Conservation (phyloP, 2,113 vertebrate species). For the Odocoileus virginianus region DNA sequence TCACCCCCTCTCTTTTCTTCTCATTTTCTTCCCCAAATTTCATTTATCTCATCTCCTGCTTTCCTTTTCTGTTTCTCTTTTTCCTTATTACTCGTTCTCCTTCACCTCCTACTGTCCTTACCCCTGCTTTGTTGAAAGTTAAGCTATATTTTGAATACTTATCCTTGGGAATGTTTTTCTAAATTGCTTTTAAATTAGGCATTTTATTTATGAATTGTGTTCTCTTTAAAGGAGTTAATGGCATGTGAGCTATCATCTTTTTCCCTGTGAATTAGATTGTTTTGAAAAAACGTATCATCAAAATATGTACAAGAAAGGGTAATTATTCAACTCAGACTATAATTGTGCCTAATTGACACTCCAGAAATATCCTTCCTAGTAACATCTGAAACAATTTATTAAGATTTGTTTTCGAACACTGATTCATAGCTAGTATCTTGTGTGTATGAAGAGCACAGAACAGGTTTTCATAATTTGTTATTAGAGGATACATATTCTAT, state of each 20-base stretch:
- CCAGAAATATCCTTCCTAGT: conserved; percentile 60
- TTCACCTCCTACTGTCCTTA: neutral
- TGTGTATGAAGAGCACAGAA: neutral
- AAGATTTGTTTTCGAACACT: conserved; percentile 30
- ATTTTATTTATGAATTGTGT: conserved; percentile 71
- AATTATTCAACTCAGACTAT: conserved; percentile 71
- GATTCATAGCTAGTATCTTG: conserved; percentile 41
- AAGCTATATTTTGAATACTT: conserved; percentile 36
- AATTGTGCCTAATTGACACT: conserved; percentile 71
- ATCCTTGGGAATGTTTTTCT: conserved; percentile 58
- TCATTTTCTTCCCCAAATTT: neutral
- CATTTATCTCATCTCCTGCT: neutral
- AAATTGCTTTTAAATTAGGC: conserved; percentile 73
- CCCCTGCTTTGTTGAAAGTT: conserved; percentile 23
- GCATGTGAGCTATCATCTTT: conserved; percentile 62
- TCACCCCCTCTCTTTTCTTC: neutral
- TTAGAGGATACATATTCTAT: neutral
- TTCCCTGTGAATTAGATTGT: conserved; percentile 59
- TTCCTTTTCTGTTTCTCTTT: neutral
- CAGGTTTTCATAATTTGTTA: conserved; percentile 21
- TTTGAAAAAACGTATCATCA: conserved; percentile 55
- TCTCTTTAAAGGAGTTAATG: conserved; percentile 71
- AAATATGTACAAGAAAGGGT: conserved; percentile 67
- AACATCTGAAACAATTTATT: conserved; percentile 62
- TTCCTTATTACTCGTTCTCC: neutral